A percentile compares a stretch with the other conserved stretches of the same genome.
phyloP scores from a whole-genome alignment of 2,113 vertebrate genomes.

The Morone chrysops region DNA sequence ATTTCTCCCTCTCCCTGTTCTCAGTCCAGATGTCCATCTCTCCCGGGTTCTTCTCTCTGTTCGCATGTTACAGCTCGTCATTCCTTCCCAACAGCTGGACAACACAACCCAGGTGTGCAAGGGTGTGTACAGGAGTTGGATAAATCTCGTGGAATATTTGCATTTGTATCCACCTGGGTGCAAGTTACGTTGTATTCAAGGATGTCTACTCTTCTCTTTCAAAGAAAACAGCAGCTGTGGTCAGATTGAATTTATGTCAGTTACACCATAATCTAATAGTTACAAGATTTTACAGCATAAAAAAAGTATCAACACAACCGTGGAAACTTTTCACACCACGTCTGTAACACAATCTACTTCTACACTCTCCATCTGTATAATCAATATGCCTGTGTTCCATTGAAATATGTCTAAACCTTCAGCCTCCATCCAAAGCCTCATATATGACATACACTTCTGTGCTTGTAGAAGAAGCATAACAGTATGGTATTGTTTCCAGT shows the following conservation, averaged over 20 bases:
- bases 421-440: background rate
- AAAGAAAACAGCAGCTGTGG: background rate
- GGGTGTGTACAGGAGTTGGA: background rate
- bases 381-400: background rate
- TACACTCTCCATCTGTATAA: background rate
- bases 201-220: background rate
- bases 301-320: background rate
- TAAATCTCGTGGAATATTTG: background rate
- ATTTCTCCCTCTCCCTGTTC: background rate
- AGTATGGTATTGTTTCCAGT: no score
- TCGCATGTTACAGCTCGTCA: constrained; percentile 47
- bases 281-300: background rate
- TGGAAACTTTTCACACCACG: background rate
- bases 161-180: constrained; percentile 11
- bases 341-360: background rate
- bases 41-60: constrained; percentile 41
- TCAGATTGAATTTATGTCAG: background rate
- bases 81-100: constrained; percentile 32
- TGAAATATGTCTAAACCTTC: background rate
- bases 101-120: background rate
- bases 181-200: background rate
- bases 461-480: background rate
- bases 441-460: background rate
- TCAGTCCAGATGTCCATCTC: constrained; percentile 69
- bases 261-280: background rate